Base-by-base conservation (phyloP, 2,888 invertebrate species). In the Acanthosepion pharaonis region DNA sequence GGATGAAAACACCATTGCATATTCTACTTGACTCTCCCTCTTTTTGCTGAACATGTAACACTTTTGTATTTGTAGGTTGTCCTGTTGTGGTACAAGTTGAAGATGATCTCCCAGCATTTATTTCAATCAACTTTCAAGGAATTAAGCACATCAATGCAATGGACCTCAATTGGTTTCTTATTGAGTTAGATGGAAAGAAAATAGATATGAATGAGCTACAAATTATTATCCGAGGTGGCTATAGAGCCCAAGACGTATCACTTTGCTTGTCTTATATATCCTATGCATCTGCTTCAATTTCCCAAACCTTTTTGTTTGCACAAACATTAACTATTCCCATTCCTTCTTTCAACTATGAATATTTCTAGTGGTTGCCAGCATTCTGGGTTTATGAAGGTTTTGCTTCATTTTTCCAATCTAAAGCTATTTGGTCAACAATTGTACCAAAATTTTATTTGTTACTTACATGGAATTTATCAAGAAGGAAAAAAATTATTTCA, bases 201-300 rank as follows among this genome's bases (percentile, higher is more conserved):
- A 95, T 96, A n/a, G 96, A 96, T 94, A 93, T 95, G 49, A 95
- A 95, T 94, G 95, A 96, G 93, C 94, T 96, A 91, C 94, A 96
- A 92, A 96, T 96, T 95, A 95, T 95, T 94, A 96, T 97, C 94
- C 96, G 96, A 97, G 97, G 97, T 97, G 95, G 94, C 94, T 94
- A 93, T 93, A 91, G 93, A 93, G 23, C 93, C 53, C 4, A 25
- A 64, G 18, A 28, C n/a, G 15, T 15, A 48, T 59, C 15, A 11
- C 78, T 78, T 78, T n/a, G 53, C n/a, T 93, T n/a, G 42, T 9
- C 42, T 91, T 18, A n/a, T 91, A 48, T 48, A 25, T 18, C 25
- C 15, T 4, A 28, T 42, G 93, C 51, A 92, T 25, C 15, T 28
- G 49, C 51, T 92, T 28, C 18, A 5, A 92, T 51, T 92, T 15